Evolutionary conservation across 2,113 vertebrate genomes (phyloP), one percentile per base, ranked within the genome.

Genomic region (Uropsilus gracilis): DNA sequence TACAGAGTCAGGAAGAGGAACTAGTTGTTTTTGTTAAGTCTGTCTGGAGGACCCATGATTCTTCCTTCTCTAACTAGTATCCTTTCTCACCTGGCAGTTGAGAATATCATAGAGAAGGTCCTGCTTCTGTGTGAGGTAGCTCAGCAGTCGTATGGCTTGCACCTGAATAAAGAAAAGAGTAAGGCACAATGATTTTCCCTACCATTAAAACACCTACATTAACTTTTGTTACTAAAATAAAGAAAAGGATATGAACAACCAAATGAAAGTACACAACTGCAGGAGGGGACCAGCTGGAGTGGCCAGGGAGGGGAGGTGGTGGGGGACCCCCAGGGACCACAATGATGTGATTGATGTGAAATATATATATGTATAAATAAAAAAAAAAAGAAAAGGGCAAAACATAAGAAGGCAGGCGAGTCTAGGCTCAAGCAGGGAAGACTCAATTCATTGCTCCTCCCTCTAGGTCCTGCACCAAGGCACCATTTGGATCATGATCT

Each of bases 91-190:
- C 69, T 69, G 89, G 55, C 97, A 97, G 91, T 94, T 96, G 92
- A 97, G 95, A 64, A 96, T 93, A 57, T 95, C 95, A 37, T 96
- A 96, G 32, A 97, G 95, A 34, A 98, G 96, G 57, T 96, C 95
- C 3, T 55, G 55, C 66, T 96, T 97, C 84, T 97, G 93, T 1
- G 93, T 77, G 55, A 97, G 82, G 17, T 28, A 71, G 66, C 89
- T 94, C 46, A 97, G 90, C 77, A 98, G 59, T 37, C 94, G 83
- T 26, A 95, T 13, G 16, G 90, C 94, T 78, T 98, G 97, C 18
- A 98, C 46, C 97, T 97, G 71, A 72, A 46, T 5, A 69, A 71
- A 86, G 76, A 24, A 18, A 1, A 80, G 20, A 24, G 14, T 2
- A 44, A 57, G 37, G 9, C 16, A 13, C 22, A 53, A 20, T 22